phyloP scores from a whole-genome alignment of 2,888 invertebrate species.

The Nephrocerus scutellatus region DNA sequence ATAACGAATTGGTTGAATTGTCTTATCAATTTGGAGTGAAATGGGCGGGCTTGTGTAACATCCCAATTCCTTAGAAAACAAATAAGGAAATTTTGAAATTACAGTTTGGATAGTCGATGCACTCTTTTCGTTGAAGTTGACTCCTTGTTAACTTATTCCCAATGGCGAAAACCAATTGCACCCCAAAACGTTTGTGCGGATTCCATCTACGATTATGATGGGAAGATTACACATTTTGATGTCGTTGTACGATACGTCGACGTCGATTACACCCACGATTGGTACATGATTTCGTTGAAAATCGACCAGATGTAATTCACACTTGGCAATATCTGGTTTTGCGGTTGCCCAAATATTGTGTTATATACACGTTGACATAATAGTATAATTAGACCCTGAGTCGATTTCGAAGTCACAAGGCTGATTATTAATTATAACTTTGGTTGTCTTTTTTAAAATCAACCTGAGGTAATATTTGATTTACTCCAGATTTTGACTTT shows the following conservation, averaged over 20 bases:
- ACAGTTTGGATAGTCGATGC: not conserved
- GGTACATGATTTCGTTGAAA: constrained; percentile 11
- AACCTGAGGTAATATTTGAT: not conserved
- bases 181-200: constrained; percentile 13
- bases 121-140: constrained; percentile 6
- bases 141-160: constrained; percentile 16
- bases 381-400: constrained; percentile 13
- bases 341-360: constrained; percentile 5
- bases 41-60: constrained; percentile 1
- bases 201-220: constrained; percentile 14
- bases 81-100: not conserved
- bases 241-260: constrained; percentile 12
- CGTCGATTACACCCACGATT: constrained; percentile 10
- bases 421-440: too few relatives aligned
- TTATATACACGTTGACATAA: constrained; percentile 4
- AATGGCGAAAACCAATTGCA: constrained; percentile 17
- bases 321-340: constrained; percentile 2
- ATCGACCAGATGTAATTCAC: constrained; percentile 9
- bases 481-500: constrained; percentile 1
- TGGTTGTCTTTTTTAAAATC: not conserved
- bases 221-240: constrained; percentile 10
- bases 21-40: not conserved
- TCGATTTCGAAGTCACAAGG: constrained; percentile 14
- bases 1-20: not conserved
- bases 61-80: not conserved